A percentile compares a stretch with the other conserved stretches of the same genome.
phyloP scores from a whole-genome alignment of 2,888 invertebrate species.

The Cyclophora albipunctata region DNA sequence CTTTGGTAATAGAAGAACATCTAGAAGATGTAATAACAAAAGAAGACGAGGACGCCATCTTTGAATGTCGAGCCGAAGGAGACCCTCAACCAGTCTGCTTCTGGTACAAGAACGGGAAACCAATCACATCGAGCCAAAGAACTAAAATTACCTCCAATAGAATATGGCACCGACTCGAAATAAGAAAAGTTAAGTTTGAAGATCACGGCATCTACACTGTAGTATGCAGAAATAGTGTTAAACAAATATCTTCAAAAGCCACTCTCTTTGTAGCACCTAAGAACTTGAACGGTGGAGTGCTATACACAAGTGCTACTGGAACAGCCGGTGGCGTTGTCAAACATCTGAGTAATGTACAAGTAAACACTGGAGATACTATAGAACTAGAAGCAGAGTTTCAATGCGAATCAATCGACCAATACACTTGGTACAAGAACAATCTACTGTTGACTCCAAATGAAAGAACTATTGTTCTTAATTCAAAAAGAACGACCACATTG shows the following conservation, averaged over 20 bases:
- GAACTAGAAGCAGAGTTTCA: conserved; percentile 19
- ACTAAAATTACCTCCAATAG: conserved; percentile 14
- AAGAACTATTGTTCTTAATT: conserved; percentile 16
- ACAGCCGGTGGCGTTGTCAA: conserved; percentile 5
- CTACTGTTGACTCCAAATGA: conserved; percentile 10
- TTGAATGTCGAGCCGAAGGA: conserved; percentile 23
- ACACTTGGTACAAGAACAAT: conserved; percentile 29
- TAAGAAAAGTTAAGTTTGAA: conserved; percentile 11
- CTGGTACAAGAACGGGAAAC: conserved; percentile 29
- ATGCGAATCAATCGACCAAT: conserved; percentile 4
- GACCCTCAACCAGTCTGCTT: conserved; percentile 9
- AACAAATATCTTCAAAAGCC: conserved; percentile 18
- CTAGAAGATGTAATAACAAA: conserved; percentile 21
- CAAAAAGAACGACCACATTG: conserved; percentile 7
- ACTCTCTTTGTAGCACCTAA: conserved; percentile 20
- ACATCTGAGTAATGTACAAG: conserved; percentile 19
- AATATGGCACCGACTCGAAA: conserved; percentile 22
- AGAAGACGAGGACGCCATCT: conserved; percentile 18
- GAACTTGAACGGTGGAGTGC: conserved; percentile 1
- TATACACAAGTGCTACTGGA: conserved; percentile 4
- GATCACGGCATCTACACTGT: conserved; percentile 29
- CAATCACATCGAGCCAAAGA: conserved; percentile 11
- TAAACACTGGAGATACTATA: conserved; percentile 18
- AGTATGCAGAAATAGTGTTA: conserved; percentile 12
- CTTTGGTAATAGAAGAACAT: conserved; percentile 20